Conservation (phyloP, 2,888 invertebrate genomes). For the Protonemura montana region DNA sequence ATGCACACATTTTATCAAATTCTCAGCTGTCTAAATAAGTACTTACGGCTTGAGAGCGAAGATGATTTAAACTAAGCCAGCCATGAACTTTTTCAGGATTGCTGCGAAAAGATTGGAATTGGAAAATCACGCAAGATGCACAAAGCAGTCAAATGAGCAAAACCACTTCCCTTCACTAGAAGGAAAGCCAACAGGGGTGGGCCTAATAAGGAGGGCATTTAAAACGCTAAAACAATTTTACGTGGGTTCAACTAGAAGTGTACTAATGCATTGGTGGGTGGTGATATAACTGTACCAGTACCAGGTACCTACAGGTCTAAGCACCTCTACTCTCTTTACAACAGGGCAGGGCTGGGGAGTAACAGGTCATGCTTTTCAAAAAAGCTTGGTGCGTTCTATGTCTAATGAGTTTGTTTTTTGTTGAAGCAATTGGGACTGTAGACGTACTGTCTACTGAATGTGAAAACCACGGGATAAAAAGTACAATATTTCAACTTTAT, state of each 20-base stretch:
- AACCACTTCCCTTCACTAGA: not conserved
- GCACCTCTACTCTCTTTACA: not conserved
- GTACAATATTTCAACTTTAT: not conserved
- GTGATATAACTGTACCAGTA: conserved; percentile 17
- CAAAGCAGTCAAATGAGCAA: conserved; percentile 17
- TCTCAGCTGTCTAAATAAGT: conserved; percentile 32
- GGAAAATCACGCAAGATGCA: conserved; percentile 27
- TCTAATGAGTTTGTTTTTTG: not conserved
- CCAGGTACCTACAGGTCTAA: not conserved
- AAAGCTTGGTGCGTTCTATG: not conserved
- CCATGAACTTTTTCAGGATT: conserved; percentile 81
- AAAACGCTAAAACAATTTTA: too few species aligned
- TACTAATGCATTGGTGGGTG: not conserved
- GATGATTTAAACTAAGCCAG: conserved; percentile 19
- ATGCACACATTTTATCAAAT: conserved; percentile 3
- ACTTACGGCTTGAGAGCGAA: conserved; percentile 42
- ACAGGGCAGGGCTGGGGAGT: not conserved
- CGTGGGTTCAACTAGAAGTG: not conserved
- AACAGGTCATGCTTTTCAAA: not conserved
- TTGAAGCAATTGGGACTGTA: not conserved
- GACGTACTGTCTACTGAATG: not conserved
- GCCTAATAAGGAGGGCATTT: not conserved
- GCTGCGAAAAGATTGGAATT: conserved; percentile 64
- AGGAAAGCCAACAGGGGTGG: not conserved
- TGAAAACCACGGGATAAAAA: not conserved